Conservation (phyloP, 2,113 vertebrate genomes). For the Nycticebus coucang region DNA sequence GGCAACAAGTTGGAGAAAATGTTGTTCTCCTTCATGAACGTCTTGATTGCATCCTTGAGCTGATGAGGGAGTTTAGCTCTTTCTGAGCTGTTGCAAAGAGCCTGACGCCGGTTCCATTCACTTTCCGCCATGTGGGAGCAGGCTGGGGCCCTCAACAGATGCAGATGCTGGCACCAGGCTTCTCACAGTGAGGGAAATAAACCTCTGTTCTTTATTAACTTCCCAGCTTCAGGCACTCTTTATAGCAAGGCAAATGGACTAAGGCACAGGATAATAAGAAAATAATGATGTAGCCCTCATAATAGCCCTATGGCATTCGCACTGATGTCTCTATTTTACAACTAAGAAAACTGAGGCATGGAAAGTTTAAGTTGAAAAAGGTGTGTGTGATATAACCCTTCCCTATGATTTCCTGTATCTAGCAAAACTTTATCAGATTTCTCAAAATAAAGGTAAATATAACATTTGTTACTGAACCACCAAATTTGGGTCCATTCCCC, state of each 20-base stretch:
- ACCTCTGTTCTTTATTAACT: background rate
- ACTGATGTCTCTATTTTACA: background rate
- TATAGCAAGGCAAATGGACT: background rate
- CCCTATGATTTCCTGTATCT: background rate
- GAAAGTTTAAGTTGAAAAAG: background rate
- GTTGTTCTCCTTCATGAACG: background rate
- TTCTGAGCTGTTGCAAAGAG: background rate
- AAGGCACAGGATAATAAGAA: background rate
- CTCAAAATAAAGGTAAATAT: background rate
- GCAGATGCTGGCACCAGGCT: background rate
- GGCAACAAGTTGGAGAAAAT: background rate
- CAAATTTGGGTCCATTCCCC: no score
- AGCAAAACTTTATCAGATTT: background rate
- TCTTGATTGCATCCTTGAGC: background rate
- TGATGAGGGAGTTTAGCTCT: background rate
- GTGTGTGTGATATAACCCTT: background rate
- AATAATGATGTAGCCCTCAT: background rate
- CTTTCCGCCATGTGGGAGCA: background rate
- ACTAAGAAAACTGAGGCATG: background rate
- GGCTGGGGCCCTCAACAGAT: background rate
- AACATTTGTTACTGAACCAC: no score
- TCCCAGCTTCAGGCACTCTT: background rate
- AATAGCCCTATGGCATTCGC: background rate
- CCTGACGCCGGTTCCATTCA: background rate
- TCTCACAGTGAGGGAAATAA: background rate